Evolutionary conservation across 2,113 vertebrate genomes (phyloP).

Genomic region (Nibea coibor): DNA sequence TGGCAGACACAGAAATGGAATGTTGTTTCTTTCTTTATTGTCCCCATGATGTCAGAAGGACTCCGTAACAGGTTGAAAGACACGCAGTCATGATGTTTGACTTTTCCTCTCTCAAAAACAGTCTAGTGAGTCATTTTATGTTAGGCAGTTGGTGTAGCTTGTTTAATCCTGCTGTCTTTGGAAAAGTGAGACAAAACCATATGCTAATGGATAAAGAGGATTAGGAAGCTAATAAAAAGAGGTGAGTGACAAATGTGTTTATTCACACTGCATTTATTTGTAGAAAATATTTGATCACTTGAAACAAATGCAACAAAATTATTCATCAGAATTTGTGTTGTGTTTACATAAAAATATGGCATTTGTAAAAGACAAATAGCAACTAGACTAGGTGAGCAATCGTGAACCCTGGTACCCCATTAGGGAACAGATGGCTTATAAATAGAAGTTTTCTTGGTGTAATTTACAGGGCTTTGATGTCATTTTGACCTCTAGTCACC

Average conservation of each 20-base stretch:
- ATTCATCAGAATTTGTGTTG: neutral
- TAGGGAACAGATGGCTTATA: conserved; percentile 10
- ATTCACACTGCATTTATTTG: neutral
- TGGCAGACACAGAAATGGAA: no score
- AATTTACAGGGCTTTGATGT: conserved; percentile 59
- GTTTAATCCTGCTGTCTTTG: no score
- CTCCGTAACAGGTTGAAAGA: no score
- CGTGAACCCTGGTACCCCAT: neutral
- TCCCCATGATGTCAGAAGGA: no score
- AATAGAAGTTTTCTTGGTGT: conserved; percentile 39
- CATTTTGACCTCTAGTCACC: conserved; percentile 31
- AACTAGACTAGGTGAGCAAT: neutral
- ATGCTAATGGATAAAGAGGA: neutral
- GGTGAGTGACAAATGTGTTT: neutral
- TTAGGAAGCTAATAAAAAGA: neutral
- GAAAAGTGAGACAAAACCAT: neutral
- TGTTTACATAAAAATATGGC: neutral
- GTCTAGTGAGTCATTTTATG: no score
- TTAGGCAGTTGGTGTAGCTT: no score
- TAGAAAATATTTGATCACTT: neutral
- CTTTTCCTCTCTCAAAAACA: no score
- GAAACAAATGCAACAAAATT: neutral
- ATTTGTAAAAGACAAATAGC: neutral
- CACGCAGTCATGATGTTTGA: no score
- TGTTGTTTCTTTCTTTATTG: no score